These are phyloP conservation scores for Synergus japonicus DNA, from an alignment of 2,888 invertebrate genomes.

Conservation along the genomic window DNA sequence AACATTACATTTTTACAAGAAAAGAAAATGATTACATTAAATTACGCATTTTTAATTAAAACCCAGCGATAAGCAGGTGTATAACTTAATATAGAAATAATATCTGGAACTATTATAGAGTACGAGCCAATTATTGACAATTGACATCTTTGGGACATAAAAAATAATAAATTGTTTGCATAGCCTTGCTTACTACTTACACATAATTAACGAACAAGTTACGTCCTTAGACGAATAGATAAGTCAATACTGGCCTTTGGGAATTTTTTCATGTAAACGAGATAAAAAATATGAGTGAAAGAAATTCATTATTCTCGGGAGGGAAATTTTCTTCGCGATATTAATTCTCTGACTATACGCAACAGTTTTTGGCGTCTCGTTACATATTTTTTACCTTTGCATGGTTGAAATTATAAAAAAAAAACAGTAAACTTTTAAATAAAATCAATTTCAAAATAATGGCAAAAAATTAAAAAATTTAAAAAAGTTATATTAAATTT, in stretches of 20 bases:
- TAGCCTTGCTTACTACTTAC: not conserved
- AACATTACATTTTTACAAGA: no score
- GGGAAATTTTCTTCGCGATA: not conserved
- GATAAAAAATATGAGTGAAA: not conserved
- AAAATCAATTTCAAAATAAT: no score
- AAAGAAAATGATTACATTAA: no score
- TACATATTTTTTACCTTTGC: no score
- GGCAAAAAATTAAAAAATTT: no score
- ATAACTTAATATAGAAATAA: conserved; percentile 1
- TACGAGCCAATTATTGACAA: not conserved
- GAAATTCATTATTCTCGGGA: not conserved
- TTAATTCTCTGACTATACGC: no score
- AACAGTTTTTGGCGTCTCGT: no score
- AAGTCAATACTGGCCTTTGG: not conserved
- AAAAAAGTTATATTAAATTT: no score
- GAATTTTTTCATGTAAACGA: not conserved
- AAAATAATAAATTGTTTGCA: not conserved
- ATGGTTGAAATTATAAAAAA: no score
- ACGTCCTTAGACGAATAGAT: not conserved
- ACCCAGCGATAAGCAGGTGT: not conserved
- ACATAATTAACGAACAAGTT: not conserved
- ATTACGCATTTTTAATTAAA: not conserved
- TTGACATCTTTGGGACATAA: not conserved
- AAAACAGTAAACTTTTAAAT: no score
- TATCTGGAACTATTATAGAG: not conserved